Base-by-base conservation (phyloP, 2,113 vertebrate species). In the rat (Rattus norvegicus) region DNA sequence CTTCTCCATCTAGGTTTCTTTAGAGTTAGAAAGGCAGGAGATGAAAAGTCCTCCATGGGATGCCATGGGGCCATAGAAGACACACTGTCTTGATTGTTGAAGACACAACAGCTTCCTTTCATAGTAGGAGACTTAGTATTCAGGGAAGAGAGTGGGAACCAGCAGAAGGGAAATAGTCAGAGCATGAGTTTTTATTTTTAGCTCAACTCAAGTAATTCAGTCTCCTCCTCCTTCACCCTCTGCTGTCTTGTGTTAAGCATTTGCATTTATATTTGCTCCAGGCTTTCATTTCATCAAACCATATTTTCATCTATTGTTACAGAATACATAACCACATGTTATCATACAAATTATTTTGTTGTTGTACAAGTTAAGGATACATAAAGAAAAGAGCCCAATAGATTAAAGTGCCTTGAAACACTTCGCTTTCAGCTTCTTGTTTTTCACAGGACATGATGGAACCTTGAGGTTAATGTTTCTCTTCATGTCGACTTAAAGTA, bases 231-330 rank as follows among this genome's bases (percentile, higher is more conserved):
- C 80, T 59, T 19, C 20, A 65, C 80, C 70, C 56, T 90, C 54
- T 8, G n/a, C n/a, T 93, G 39, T 73, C n/a, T 94, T 87, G 69
- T 43, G 69, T 90, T 94, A 94, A 81, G 43, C 69, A 93, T 95
- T 84, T 80, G 61, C 61, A 93, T 75, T 63, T 84, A 59, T 39
- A 10, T 85, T 93, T 96, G 83, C 88, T 97, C 94, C 61, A 94
- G 96, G 77, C 79, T 96, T 94, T 91, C 92, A 96, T 95, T 97
- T 90, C 91, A 93, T 96, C 80, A 95, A 95, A 85, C 94, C 75
- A 67, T 86, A 79, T 88, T 94, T 95, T 91, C 81, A 95, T 81
- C 65, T 89, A 77, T 86, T 92, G 59, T 96, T 93, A 59, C 80
- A 94, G 73, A 81, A 77, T 85, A 76, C n/a, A 94, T 88, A 92